Evolutionary conservation across 2,797 vertebrate species (phyloP), one percentile per base, ranked within the genome.

Genomic region (Trachops cirrhosus): DNA sequence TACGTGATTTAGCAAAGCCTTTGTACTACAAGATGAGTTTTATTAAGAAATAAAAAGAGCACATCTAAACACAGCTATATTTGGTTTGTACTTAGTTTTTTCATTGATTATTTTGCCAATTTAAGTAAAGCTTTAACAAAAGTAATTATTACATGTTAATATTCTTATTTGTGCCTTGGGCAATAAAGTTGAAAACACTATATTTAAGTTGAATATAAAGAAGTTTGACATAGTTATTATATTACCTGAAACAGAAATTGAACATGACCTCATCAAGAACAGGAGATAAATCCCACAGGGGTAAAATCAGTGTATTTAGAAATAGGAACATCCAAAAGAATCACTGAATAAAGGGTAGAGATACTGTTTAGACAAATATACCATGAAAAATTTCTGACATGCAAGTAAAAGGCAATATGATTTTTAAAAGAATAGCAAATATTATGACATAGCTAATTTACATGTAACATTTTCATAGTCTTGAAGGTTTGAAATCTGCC

Each of bases 41-140:
- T 50, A 82, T 75, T 67, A 71, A 34, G 19, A 95, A 86, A 83
- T 62, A 62, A 75, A 85, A 75, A 37, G 32, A n/a, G 0, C 39
- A 41, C 4, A 44, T 22, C 32, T 52, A 70, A 90, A 21, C 21
- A 59, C 34, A 83, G 44, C 9, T 84, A 22, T n/a, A 70, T 37
- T 74, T 92, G 11, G 6, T 75, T 86, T 87, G 77, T 4, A 48
- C 16, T 86, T 84, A 19, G 5, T 16, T 70, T 80, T 37, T 48
- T 50, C 9, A 0, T 3, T 26, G 74, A 59, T 83, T 71, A 84
- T 32, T 74, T 93, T 85, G 22, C 7, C 32, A 37, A 39, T 83
- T 91, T 93, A 75, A 54, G 34, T 78, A 79, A 91, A 94, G 10
- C 3, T 41, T 86, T 86, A 85, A 86, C 7, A 95, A 79, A 93